Base-by-base conservation (phyloP, 2,113 vertebrate species). In the Larimichthys polyactis region DNA sequence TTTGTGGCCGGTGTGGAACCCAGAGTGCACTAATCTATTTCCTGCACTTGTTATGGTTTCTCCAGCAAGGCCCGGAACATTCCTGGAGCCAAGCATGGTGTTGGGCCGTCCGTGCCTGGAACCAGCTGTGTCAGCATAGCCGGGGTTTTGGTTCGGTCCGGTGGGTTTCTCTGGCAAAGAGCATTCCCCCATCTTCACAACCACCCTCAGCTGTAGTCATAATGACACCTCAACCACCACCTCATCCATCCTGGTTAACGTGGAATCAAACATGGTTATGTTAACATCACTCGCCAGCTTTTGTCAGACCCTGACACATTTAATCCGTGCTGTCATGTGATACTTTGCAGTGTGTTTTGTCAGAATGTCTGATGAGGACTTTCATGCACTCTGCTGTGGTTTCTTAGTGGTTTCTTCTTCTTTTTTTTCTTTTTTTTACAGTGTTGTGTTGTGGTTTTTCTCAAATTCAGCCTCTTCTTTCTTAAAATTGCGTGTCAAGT, bases 41-140 rank as follows among this genome's bases (percentile, higher is more conserved):
- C 96, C 97, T 97, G 96, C 95, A 94, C 95, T 96, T 97, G 96
- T 97, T 97, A 95, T 97, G 95, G 95, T 97, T 98, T 96, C 96
- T 96, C 89, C 93, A 90, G 90, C 90, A 91, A 94, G 95, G 94
- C 93, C 90, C 89, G 93, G 95, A 95, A 95, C 94, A 81, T 10
- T 91, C 95, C 69, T 73, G 91, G 79, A 90, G 80, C 88, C 24
- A 51, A 85, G 87, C 74, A 48, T 51, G 91, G 75, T 49, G 90
- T 79, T 67, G 85, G 93, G 88, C 86, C 64, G 68, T 93, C 87
- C 92, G n/a, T 80, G 91, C 93, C 29, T 87, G 5, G 2, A 72
- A 78, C 91, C 95, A 95, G 96, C 96, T 97, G 96, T 95, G 95
- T 98, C 97, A 97, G 96, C 96, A 96, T 92, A 90, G 80, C 94